Evolutionary conservation across 2,797 vertebrate genomes (phyloP), one percentile per base, ranked within the genome.

Genomic region (Rhinogobio ventralis): DNA sequence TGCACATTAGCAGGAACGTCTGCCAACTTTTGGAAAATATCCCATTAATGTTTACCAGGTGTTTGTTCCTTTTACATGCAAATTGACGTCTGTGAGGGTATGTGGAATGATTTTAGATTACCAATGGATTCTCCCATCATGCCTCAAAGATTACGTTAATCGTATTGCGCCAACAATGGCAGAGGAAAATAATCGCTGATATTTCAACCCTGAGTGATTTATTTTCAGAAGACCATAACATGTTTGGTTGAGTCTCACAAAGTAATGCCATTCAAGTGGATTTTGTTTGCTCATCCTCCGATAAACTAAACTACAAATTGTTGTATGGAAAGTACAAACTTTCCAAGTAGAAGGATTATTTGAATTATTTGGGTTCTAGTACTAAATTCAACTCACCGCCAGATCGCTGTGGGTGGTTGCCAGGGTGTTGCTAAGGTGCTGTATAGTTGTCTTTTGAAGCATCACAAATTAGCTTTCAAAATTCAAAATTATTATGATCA

Each of bases 1-100:
- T 62, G 51, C 81, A 78, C 85, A 86, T 88, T 82, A 86, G 57
- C 33, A 53, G 74, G 39, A 60, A 78, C 17, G 25, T 85, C 89
- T 85, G 84, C 88, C 84, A 88, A 85, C 62, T 85, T 88, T 78
- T 64, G 20, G 75, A 86, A 87, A 89, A 88, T 83, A 86, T 67
- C 33, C 75, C 55, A 82, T 89, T 89, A 85, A 87, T 86, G 87
- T 84, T 85, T 78, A 53, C 87, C 88, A 90, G 89, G 84, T 90
- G 88, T 85, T 86, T 72, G 68, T 62, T 46, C 23, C 79, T 88
- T 89, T 90, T 83, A 84, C 60, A 86, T 91, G 85, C 80, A 86
- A 89, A 89, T 90, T 28, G 66, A 64, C 79, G 79, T 62, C 72
- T 72, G 64, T 62, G 28, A 73, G 79, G 45, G 72, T 88, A 53